These are phyloP conservation scores for Falco rusticolus DNA, from an alignment of 2,797 vertebrate genomes.

Conservation along the genomic window DNA sequence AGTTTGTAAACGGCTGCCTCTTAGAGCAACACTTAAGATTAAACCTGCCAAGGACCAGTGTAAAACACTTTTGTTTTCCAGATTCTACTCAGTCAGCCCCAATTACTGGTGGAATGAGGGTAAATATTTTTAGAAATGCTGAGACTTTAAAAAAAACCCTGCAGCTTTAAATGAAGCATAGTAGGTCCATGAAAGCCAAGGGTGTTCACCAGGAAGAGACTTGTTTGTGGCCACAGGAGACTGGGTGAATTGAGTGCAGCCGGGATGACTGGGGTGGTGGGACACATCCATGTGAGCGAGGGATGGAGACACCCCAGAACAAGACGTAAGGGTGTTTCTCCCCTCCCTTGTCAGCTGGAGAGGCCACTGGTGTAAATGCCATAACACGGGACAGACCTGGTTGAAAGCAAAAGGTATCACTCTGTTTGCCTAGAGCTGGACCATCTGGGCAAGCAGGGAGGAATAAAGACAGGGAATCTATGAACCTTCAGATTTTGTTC, in stretches of 20 bases:
- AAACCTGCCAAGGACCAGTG: accelerated
- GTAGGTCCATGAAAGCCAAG: neutral
- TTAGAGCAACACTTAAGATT: neutral
- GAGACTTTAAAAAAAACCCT: neutral
- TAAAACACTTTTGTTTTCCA: neutral
- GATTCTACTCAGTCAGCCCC: neutral
- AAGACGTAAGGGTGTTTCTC: neutral
- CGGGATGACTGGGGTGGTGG: neutral
- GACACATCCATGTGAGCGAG: too few relatives aligned
- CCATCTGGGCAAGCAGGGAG: neutral
- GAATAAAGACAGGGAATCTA: neutral
- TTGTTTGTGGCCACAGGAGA: neutral
- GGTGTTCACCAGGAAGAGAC: accelerated
- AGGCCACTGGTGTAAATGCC: accelerated
- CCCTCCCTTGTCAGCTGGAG: neutral
- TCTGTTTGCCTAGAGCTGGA: neutral
- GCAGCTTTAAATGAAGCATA: neutral
- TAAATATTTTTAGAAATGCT: neutral
- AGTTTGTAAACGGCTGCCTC: neutral
- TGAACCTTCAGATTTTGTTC: neutral
- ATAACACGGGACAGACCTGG: accelerated
- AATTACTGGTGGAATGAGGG: neutral
- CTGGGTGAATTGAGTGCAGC: neutral
- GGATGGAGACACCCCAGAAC: neutral
- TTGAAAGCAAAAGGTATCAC: neutral